Evolutionary conservation across 2,797 vertebrate genomes (phyloP).

Genomic region (Eospalax fontanierii): DNA sequence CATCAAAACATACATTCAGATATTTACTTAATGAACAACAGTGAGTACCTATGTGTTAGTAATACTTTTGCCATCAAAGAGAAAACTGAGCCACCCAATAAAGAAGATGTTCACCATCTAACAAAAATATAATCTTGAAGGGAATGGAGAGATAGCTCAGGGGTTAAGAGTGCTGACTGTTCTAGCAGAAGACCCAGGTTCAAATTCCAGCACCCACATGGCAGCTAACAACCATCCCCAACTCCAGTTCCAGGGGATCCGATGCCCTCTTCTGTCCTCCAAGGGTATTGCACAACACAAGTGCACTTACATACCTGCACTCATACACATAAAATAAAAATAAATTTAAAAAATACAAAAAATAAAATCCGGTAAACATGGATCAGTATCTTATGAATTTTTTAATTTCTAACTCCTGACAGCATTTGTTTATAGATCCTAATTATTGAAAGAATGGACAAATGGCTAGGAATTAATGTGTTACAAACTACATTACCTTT

Average conservation of each 20-base stretch:
- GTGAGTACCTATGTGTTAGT: background rate
- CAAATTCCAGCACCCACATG: too few relatives aligned
- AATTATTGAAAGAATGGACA: conserved; percentile 49
- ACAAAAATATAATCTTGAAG: background rate
- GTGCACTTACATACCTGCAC: too few relatives aligned
- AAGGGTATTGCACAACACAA: too few relatives aligned
- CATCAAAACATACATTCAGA: conserved; percentile 47
- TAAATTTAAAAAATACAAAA: background rate
- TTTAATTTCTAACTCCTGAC: too few relatives aligned
- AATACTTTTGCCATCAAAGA: background rate
- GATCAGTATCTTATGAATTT: background rate
- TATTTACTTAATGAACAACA: background rate
- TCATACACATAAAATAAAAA: too few relatives aligned
- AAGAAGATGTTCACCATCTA: conserved; percentile 50
- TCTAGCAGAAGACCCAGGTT: too few relatives aligned
- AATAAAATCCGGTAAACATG: background rate
- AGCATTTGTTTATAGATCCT: background rate
- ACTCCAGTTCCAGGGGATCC: too few relatives aligned
- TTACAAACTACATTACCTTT: conserved; percentile 69
- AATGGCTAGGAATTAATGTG: conserved; percentile 59
- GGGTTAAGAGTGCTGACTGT: too few relatives aligned
- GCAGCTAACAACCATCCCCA: too few relatives aligned
- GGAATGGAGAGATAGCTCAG: too few relatives aligned
- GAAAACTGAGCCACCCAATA: background rate
- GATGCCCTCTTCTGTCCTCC: too few relatives aligned